Percentiles rank a stretch among this genome's conserved stretches.
These are phyloP conservation scores for Sebastes hubbsi DNA, from an alignment of 2,797 vertebrate genomes.

Conservation along the genomic window DNA sequence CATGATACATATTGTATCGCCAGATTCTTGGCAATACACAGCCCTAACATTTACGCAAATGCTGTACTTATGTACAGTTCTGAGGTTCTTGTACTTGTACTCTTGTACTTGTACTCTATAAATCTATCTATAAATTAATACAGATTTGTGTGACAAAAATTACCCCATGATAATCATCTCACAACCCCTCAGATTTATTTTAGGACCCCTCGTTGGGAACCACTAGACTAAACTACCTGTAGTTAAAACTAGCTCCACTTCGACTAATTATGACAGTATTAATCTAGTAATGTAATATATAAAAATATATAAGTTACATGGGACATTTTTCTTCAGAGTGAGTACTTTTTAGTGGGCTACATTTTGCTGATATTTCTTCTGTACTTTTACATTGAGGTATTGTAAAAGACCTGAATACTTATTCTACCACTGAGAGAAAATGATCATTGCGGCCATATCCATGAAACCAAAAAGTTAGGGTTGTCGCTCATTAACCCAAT, in stretches of 20 bases:
- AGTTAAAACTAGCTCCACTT: background rate
- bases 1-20: too few relatives aligned
- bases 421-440: background rate
- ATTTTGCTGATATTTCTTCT: background rate
- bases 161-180: background rate
- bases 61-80: background rate
- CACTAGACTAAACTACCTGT: background rate
- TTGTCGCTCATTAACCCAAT: background rate
- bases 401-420: background rate
- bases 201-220: background rate
- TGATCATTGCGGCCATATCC: background rate
- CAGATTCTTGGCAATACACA: too few relatives aligned
- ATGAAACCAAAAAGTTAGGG: background rate
- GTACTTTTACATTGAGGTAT: background rate
- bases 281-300: background rate
- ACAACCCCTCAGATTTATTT: background rate
- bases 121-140: background rate
- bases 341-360: too few relatives aligned
- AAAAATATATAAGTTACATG: background rate
- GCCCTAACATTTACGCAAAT: too few relatives aligned
- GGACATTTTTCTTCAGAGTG: background rate
- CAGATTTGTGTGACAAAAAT: rapidly evolving
- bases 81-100: background rate
- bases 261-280: background rate
- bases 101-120: background rate